A percentile compares a stretch with the other conserved stretches of the same genome.
phyloP scores from a whole-genome alignment of 2,797 vertebrate species.

The Arctocebus calabarensis region DNA sequence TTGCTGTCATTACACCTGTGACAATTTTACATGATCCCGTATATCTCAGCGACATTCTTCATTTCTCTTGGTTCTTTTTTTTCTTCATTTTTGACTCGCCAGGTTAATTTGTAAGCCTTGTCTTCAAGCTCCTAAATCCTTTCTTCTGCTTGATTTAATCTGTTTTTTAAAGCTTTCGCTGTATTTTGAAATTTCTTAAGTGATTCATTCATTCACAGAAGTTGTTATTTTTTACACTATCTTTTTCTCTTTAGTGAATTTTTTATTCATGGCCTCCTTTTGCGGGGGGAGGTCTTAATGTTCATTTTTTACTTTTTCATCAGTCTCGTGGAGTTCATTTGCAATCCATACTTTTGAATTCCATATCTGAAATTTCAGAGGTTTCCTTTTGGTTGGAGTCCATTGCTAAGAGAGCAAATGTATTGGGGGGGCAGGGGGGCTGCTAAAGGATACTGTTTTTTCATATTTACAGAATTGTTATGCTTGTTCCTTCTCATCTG shows the following conservation, averaged over 20 bases:
- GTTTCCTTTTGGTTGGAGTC: background rate
- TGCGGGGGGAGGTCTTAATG: background rate
- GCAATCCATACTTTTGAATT: background rate
- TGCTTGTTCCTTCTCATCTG: background rate
- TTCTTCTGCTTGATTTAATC: background rate
- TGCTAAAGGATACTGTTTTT: background rate
- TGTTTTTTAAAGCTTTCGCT: background rate
- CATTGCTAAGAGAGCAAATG: background rate
- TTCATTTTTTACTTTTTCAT: background rate
- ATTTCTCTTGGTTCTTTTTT: background rate
- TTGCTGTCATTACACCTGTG: background rate
- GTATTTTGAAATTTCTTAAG: background rate
- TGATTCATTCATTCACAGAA: background rate
- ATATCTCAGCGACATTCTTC: background rate
- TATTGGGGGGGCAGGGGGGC: background rate
- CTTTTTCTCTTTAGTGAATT: background rate
- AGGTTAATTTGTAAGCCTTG: background rate
- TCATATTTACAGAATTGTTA: background rate
- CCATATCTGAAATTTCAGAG: background rate
- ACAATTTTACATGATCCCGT: background rate
- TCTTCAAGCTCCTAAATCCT: background rate
- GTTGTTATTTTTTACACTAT: background rate
- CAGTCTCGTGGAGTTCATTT: background rate
- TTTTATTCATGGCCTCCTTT: background rate
- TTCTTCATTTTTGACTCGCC: background rate